Base-by-base conservation (phyloP, 1,140 invertebrate genomes). In the Ctenoplectra terminalis region DNA sequence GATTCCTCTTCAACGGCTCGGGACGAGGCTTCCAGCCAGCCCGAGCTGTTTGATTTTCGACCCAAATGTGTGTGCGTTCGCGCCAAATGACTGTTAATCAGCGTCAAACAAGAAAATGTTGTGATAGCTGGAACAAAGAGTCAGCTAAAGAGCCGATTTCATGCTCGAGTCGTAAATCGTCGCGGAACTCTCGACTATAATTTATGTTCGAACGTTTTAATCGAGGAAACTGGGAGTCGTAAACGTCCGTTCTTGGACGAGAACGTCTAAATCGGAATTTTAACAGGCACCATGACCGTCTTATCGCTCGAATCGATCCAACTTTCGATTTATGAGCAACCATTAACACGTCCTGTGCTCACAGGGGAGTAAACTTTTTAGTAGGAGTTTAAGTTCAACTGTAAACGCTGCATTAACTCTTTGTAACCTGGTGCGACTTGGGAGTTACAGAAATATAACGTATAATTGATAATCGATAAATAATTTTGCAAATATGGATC, bases 41-140 rank as follows among this genome's bases (percentile, higher is more conserved):
- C 31, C 11, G 11, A 17, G n/a, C 37, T 46, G 46, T 85, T 86
- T 74, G 52, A 81, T 85, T 85, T 83, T 58, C 69, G 52, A 60
- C 8, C 20, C 4, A 7, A 26, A 17, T 17, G 13, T 15, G 8
- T 48, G 46, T 54, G 52, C 61, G 34, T 13, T 4, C 23, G 6
- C 9, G 9, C 40, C 40, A 40, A 40, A 40, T 9, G 40, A 40
- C 40, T 4, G 40, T 5, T 4, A 40, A 40, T 9, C 40, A n/a
- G 40, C 40, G 40, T 40, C 4, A 40, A 9, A 4, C 40, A 9
- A n/a, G n/a, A n/a, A n/a, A n/a, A n/a, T 26, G 3, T 11, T 26
- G 23, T n/a, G 13, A 54, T 23, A 54, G 5, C 5, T 26, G 23
- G 15, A 58, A 31, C 5, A n/a, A n/a, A 31, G 56, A 56, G 26